A percentile compares a stretch with the other conserved stretches of the same genome.
Conservation (phyloP, 2,888 invertebrate genomes). For the Trachelus tabidus region DNA sequence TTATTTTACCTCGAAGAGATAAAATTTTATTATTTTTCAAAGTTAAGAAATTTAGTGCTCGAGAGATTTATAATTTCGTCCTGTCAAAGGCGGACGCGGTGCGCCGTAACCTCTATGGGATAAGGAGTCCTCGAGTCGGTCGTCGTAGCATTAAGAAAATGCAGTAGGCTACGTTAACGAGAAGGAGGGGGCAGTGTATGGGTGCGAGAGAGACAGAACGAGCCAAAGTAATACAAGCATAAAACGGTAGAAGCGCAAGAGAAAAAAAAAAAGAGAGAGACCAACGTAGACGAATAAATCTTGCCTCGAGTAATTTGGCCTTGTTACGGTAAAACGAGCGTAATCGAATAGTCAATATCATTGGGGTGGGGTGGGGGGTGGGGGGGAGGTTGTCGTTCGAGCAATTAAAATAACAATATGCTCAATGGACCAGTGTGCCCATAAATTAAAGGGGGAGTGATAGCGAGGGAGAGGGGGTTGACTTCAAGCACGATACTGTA, state of each 20-base stretch:
- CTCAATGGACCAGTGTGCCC: conserved; percentile 44
- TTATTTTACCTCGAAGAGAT: conserved; percentile 23
- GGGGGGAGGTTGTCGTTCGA: conserved; percentile 15
- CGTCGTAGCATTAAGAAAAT: background rate
- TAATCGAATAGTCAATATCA: conserved; percentile 33
- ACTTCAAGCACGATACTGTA: background rate
- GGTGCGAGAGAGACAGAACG: conserved; percentile 8
- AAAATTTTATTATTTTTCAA: conserved; percentile 4
- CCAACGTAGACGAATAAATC: background rate
- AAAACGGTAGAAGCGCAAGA: background rate
- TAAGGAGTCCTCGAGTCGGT: background rate
- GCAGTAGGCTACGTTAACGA: conserved; percentile 7
- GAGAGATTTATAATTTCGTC: background rate
- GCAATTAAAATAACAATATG: conserved; percentile 51
- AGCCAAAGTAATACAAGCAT: background rate
- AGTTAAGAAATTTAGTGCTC: too few relatives aligned
- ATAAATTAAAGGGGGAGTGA: conserved; percentile 34
- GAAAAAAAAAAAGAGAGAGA: too few relatives aligned
- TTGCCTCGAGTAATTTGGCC: background rate
- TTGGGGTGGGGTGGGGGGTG: background rate
- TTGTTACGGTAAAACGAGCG: conserved; percentile 24
- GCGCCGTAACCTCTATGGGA: background rate
- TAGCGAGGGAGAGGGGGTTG: background rate
- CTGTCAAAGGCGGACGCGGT: conserved; percentile 4
- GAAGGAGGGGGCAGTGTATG: background rate